Evolutionary conservation across 2,113 vertebrate species (phyloP).

Genomic region (Cebus imitator): DNA sequence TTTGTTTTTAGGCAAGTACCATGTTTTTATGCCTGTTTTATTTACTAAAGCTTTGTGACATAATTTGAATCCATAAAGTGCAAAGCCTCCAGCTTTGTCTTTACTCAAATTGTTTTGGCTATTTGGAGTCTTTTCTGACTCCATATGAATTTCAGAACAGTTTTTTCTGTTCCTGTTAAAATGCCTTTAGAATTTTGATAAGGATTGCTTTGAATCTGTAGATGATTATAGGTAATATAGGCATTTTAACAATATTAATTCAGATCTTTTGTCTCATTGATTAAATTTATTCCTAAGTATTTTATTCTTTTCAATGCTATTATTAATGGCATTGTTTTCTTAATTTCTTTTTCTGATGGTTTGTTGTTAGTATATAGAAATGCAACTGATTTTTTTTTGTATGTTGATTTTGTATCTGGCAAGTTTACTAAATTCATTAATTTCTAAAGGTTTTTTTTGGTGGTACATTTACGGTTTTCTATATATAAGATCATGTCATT

Average conservation of each 20-base stretch:
- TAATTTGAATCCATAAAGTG: background rate
- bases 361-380: background rate
- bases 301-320: background rate
- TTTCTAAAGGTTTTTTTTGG: background rate
- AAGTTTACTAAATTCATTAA: background rate
- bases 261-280: background rate
- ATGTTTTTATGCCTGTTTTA: background rate
- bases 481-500: background rate
- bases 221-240: background rate
- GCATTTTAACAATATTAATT: background rate
- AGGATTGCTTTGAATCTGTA: background rate
- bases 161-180: background rate
- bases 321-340: background rate
- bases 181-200: background rate
- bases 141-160: background rate
- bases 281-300: background rate
- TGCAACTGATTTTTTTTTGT: background rate
- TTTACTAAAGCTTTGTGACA: background rate
- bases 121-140: background rate
- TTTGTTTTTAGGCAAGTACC: background rate
- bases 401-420: background rate
- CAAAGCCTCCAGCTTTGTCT: background rate
- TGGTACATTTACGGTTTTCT: background rate
- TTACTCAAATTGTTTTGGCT: background rate
- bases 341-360: background rate